Evolutionary conservation across 1,140 invertebrate species (phyloP).

Genomic region (Triops longicaudatus): DNA sequence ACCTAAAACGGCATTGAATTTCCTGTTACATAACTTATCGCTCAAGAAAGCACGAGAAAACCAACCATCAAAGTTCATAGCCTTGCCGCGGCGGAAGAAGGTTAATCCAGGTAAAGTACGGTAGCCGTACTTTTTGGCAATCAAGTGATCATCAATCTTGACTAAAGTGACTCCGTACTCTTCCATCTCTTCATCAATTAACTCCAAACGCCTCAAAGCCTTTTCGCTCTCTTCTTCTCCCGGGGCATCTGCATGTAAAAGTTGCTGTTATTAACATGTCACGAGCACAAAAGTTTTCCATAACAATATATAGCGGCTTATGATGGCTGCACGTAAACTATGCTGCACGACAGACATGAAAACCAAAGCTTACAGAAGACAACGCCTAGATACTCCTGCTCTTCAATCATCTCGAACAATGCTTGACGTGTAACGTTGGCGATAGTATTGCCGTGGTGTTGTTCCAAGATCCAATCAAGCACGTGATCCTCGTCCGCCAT

Average conservation of each 20-base stretch:
- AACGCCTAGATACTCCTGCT: constrained; percentile 84
- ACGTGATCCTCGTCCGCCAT: constrained; percentile 68
- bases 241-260: constrained; percentile 57
- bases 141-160: constrained; percentile 76
- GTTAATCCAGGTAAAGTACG: constrained; percentile 80
- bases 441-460: constrained; percentile 87
- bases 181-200: constrained; percentile 82
- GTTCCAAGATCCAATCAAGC: constrained; percentile 80
- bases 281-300: constrained; percentile 17
- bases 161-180: constrained; percentile 89
- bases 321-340: too few relatives aligned
- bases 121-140: constrained; percentile 90
- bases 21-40: not conserved
- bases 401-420: constrained; percentile 76
- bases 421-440: constrained; percentile 79
- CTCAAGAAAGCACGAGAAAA: not conserved
- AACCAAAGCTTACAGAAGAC: constrained; percentile 72
- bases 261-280: constrained; percentile 19
- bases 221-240: constrained; percentile 67
- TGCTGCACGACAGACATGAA: not conserved
- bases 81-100: constrained; percentile 82
- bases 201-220: constrained; percentile 71
- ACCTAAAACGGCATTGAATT: constrained; percentile 36
- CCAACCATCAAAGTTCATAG: constrained; percentile 78
- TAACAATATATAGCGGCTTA: constrained; percentile 2